A percentile compares a stretch with the other conserved stretches of the same genome.
Conservation (phyloP, 1,140 invertebrate genomes). For the Leucophenga varia region DNA sequence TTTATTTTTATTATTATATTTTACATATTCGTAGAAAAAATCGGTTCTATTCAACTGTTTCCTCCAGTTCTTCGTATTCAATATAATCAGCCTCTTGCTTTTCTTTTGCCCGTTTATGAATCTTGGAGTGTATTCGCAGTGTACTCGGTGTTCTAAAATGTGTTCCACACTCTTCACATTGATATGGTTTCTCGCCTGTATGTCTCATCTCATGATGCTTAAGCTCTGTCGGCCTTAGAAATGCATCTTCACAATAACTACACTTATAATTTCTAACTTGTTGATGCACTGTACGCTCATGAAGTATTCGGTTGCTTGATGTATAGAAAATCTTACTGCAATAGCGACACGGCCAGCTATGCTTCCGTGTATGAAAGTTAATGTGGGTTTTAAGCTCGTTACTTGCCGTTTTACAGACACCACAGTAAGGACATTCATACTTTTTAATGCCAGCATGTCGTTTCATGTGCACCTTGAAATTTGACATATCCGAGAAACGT, state of each 20-base stretch:
- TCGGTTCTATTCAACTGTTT: no score
- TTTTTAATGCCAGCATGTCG: conserved; percentile 51
- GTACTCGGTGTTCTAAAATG: no score
- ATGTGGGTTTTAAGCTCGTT: conserved; percentile 46
- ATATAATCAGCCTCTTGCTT: no score
- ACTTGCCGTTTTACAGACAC: conserved; percentile 38
- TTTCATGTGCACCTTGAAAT: conserved; percentile 41
- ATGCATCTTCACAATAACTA: conserved; percentile 34
- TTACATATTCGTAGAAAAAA: no score
- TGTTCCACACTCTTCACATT: conserved; percentile 35
- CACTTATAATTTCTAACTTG: conserved; percentile 34
- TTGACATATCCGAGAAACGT: conserved; percentile 34
- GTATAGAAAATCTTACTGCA: conserved; percentile 43
- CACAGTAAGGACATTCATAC: conserved; percentile 45
- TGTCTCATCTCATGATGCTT: conserved; percentile 53
- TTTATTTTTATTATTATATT: no score
- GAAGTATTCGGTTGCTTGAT: conserved; percentile 38
- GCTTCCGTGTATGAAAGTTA: conserved; percentile 45
- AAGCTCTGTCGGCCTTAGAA: conserved; percentile 39
- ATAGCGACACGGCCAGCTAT: conserved; percentile 35
- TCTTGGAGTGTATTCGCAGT: no score
- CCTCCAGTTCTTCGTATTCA: no score
- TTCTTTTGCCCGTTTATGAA: no score
- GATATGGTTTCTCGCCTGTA: conserved; percentile 58
- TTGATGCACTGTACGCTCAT: conserved; percentile 40